Percentiles rank a stretch among this genome's conserved stretches.
Conservation (phyloP, 1,140 invertebrate species). For the Tetramorium alpestre region DNA sequence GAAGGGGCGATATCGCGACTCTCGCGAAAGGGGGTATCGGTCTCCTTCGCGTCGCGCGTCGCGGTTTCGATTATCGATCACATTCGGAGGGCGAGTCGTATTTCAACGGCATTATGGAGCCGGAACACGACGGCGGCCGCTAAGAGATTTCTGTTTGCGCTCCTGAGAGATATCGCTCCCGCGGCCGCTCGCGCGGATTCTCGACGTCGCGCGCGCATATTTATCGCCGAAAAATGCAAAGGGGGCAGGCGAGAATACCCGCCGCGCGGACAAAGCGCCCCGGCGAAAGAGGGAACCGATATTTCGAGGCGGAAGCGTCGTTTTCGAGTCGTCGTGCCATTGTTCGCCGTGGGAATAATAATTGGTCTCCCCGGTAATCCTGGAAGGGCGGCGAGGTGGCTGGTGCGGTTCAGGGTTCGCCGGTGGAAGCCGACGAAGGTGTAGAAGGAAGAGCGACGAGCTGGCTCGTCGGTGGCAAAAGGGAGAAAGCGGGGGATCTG, state of each 20-base stretch:
- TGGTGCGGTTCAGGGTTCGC: slow-evolving; percentile 59
- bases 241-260: slow-evolving; percentile 37
- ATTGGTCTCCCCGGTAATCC: slow-evolving; percentile 70
- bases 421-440: slow-evolving; percentile 48
- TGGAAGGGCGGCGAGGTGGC: slow-evolving; percentile 48
- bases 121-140: slow-evolving; percentile 16
- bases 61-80: slow-evolving; percentile 38
- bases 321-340: slow-evolving; percentile 60
- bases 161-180: slow-evolving; percentile 54
- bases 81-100: neutral
- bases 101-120: slow-evolving; percentile 38
- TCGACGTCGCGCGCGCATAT: slow-evolving; percentile 58
- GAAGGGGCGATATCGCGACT: slow-evolving; percentile 5
- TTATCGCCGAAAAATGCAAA: slow-evolving; percentile 62
- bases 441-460: slow-evolving; percentile 49
- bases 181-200: slow-evolving; percentile 49
- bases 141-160: slow-evolving; percentile 45
- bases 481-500: slow-evolving; percentile 45
- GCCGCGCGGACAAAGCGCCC: slow-evolving; percentile 53
- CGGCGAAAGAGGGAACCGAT: slow-evolving; percentile 60
- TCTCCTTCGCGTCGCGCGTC: slow-evolving; percentile 2
- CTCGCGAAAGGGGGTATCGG: slow-evolving; percentile 1
- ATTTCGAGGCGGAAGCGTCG: slow-evolving; percentile 52
- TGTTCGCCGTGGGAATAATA: slow-evolving; percentile 69
- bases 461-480: slow-evolving; percentile 45